Evolutionary conservation across 2,888 invertebrate genomes (phyloP), one percentile per base, ranked within the genome.

Genomic region (Drosophila recens): DNA sequence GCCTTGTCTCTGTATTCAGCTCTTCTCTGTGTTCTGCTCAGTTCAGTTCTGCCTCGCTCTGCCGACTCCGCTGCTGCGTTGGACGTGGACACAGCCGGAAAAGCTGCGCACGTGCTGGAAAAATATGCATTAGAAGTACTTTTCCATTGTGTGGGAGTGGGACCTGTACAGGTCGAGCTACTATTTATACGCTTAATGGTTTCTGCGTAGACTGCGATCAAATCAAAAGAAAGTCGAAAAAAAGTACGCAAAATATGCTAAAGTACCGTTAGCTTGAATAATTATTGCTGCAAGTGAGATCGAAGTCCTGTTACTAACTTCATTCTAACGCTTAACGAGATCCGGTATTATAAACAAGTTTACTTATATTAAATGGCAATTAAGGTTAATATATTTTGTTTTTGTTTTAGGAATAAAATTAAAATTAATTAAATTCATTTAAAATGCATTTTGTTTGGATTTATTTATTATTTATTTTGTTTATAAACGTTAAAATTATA

Each of bases 91-190:
- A 64, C 53, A 64, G 80, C 80, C 88, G 85, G 85, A 89, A 86
- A 86, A 86, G 87, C 85, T 87, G 82, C 83, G 86, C 88, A 86
- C 88, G 86, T 89, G 90, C 88, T 84, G 90, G 90, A 89, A 86
- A 84, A 86, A 79, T 89, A 75, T 89, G 85, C 87, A 80, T 82
- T 76, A 61, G 61, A 73, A 71, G 59, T 68, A 61, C 75, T 70
- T 71, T 63, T 69, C 64, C 45, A 69, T 57, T 4, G 15, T 38
- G 56, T 62, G 48, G 40, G 64, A 62, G 74, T 13, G 23, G 45
- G 48, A 57, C 51, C 48, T 42, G 49, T 58, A 38, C 66, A 64
- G 76, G 71, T 77, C 75, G 75, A 64, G 71, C 61, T 62, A 67
- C 61, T 62, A 67, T 77, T 77, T 77, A 76, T 65, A 79, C 75